Conservation (phyloP, 2,113 vertebrate species). For the Melanerpes aurifrons region DNA sequence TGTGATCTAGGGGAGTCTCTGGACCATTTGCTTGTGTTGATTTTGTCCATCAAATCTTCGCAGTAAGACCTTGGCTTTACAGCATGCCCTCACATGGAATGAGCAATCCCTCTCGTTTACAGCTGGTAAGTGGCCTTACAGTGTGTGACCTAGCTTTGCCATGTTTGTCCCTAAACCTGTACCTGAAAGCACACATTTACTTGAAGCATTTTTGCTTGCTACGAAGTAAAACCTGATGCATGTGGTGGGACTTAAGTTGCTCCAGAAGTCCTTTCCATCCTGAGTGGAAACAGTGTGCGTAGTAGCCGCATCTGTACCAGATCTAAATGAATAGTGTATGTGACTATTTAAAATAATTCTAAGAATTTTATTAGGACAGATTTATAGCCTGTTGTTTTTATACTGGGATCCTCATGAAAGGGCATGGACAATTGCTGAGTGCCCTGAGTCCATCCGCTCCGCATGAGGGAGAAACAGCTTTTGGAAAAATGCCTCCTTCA, state of each 20-base stretch:
- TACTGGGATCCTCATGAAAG: neutral
- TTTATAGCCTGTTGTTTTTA: neutral
- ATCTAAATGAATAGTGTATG: neutral
- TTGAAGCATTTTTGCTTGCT: neutral
- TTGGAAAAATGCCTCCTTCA: neutral
- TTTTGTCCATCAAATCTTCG: neutral
- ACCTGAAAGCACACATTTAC: neutral
- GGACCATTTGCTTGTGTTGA: neutral
- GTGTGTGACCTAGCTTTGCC: neutral
- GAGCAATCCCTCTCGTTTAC: neutral
- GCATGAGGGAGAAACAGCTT: neutral
- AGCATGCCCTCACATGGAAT: neutral
- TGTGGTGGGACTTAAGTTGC: neutral
- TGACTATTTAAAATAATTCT: neutral
- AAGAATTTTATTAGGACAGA: neutral
- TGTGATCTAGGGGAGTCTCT: neutral
- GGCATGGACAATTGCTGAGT: no score
- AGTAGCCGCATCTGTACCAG: neutral
- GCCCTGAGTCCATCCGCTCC: no score
- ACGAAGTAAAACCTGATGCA: neutral
- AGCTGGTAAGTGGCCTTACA: neutral
- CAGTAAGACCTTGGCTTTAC: neutral
- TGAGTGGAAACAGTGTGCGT: neutral
- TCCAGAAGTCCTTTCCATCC: neutral
- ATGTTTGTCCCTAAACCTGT: neutral